A percentile compares a stretch with the other conserved stretches of the same genome.
Evolutionary conservation across 2,113 vertebrate genomes (phyloP).

Genomic region (Scopus umbretta): DNA sequence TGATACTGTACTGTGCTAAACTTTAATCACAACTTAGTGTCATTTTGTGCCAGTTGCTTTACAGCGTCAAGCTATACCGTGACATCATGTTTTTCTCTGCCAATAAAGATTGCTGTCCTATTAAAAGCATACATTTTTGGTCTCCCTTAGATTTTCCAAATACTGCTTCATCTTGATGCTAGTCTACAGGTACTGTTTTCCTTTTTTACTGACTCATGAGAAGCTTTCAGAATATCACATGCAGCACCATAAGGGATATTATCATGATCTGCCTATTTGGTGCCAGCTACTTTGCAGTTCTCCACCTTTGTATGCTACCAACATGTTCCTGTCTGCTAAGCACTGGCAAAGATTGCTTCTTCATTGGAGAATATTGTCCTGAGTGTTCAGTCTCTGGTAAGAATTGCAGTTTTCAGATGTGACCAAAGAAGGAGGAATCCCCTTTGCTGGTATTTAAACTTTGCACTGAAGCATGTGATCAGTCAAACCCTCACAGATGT

Average conservation of each 20-base stretch:
- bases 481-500: slow-evolving; percentile 20
- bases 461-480: slow-evolving; percentile 27
- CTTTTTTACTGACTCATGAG: background rate
- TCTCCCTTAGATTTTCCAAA: background rate
- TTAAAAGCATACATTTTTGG: background rate
- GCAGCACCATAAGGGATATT: background rate
- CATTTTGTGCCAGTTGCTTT: background rate
- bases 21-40: background rate
- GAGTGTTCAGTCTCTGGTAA: background rate
- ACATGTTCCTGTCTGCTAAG: background rate
- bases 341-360: background rate
- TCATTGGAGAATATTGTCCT: background rate
- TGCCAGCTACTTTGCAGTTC: background rate
- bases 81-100: background rate
- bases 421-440: background rate
- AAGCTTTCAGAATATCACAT: background rate
- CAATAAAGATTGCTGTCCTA: background rate
- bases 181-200: background rate
- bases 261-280: background rate
- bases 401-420: background rate
- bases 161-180: background rate
- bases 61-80: background rate
- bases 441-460: slow-evolving; percentile 7
- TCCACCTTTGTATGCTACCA: background rate
- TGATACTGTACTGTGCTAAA: background rate